These are phyloP conservation scores for Myoxocephalus aenaeus DNA, from an alignment of 2,797 vertebrate species.

Conservation along the genomic window DNA sequence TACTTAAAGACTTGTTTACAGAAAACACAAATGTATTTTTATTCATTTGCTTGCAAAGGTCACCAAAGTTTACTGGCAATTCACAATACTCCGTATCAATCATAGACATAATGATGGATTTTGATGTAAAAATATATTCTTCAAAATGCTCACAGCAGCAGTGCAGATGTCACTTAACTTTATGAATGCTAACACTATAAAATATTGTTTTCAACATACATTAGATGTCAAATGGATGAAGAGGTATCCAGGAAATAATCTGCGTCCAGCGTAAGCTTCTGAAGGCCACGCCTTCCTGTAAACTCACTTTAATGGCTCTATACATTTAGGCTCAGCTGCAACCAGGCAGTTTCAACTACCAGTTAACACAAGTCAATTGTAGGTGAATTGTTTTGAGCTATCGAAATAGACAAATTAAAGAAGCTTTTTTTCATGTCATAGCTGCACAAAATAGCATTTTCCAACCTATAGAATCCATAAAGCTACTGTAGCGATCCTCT, in stretches of 20 bases:
- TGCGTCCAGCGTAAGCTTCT: too few species aligned
- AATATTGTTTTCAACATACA: slow-evolving; percentile 21
- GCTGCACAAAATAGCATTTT: slow-evolving; percentile 26
- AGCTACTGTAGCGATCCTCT: background rate
- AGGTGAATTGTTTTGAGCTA: background rate
- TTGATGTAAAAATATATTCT: too few species aligned
- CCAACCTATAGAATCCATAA: background rate
- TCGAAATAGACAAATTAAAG: background rate
- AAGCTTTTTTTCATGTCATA: slow-evolving; percentile 7
- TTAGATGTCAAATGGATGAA: background rate
- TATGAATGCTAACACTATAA: slow-evolving; percentile 34
- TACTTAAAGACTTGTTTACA: too few species aligned
- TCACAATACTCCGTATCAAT: too few species aligned
- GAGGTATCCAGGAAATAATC: background rate
- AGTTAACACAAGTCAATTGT: too few species aligned
- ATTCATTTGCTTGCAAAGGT: too few species aligned
- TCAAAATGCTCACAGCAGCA: too few species aligned
- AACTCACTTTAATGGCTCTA: slow-evolving; percentile 9
- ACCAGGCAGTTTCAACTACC: background rate
- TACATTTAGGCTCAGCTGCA: background rate
- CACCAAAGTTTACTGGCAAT: too few species aligned
- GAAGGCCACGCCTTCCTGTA: too few species aligned
- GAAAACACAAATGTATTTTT: too few species aligned
- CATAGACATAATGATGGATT: too few species aligned
- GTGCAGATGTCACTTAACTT: slow-evolving; percentile 21